Base-by-base conservation (phyloP, 2,888 invertebrate genomes). In the Macrosiphum euphorbiae region DNA sequence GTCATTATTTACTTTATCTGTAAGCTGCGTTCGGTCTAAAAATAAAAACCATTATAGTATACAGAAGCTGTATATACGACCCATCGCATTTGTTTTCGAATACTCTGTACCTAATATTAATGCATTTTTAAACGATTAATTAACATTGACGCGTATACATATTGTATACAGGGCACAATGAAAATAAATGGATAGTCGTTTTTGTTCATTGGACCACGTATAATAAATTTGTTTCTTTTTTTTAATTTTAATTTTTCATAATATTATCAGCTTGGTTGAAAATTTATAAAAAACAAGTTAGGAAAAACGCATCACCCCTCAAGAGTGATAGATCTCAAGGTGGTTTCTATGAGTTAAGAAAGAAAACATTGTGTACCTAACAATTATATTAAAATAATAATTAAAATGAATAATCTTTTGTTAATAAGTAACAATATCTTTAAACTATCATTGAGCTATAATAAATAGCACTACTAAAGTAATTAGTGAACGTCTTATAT, bases 1-100 rank as follows among this genome's bases (percentile, higher is more conserved):
- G 87, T 87, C 87, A n/a, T 87, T 78, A 87, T 87, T 87, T 44
- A 87, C 47, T 47, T 87, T 87, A 47, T 87, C 87, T 50, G 8
- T 87, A n/a, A 44, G 16, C n/a, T 47, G 50, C 50, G 3, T 87
- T 78, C 20, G 35, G 35, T 78, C 78, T 20, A 35, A 78, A 78
- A 78, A 20, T 20, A 78, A 78, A 78, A 35, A 35, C 78, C 35
- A 78, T 78, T 78, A 78, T 35, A 78, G 8, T 78, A 44, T 41
- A 41, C 3, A 78, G n/a, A 35, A 78, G 78, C 78, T 78, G 20
- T 41, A 78, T 78, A 41, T 78, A 35, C 20, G 8, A 78, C 35
- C 78, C 20, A 20, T 41, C 78, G 8, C 35, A 35, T 78, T 78
- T 78, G 35, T 78, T 78, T 78, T 78, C 78, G 20, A 78, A 78